Evolutionary conservation across 2,113 vertebrate species (phyloP).

Genomic region (Cryptoleucopteryx plumbea): DNA sequence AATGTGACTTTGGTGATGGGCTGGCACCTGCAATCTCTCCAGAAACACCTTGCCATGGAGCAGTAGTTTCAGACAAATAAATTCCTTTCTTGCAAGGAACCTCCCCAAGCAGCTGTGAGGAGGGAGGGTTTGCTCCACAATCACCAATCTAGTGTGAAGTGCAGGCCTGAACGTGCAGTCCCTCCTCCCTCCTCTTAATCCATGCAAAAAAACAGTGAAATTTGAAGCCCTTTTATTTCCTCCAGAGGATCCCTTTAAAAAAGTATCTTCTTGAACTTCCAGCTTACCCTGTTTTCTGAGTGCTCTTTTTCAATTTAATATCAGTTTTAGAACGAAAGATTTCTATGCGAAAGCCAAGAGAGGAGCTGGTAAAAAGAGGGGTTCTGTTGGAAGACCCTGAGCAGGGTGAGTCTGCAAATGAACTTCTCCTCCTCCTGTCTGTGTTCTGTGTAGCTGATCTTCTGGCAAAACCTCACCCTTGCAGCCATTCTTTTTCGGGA

Average conservation of each 20-base stretch:
- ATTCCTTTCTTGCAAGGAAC: not conserved
- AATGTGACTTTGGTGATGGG: not conserved
- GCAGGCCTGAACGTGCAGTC: not conserved
- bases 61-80: not conserved
- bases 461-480: not conserved
- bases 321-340: slow-evolving; percentile 98
- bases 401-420: slow-evolving; percentile 80
- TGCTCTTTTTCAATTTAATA: slow-evolving; percentile 64
- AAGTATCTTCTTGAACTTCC: not conserved
- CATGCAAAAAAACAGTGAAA: not conserved
- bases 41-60: not conserved
- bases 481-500: not conserved
- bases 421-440: slow-evolving; percentile 15
- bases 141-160: not conserved
- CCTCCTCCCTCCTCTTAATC: slow-evolving; percentile 1
- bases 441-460: slow-evolving; percentile 8
- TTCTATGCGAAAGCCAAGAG: slow-evolving; percentile 93
- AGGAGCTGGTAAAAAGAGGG: slow-evolving; percentile 96
- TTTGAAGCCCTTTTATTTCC: slow-evolving; percentile 10
- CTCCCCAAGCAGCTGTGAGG: not conserved
- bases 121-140: not conserved
- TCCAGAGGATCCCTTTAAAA: not conserved
- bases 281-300: slow-evolving; percentile 63
- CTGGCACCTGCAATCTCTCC: not conserved
- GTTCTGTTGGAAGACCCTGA: slow-evolving; percentile 92